Evolutionary conservation across 2,113 vertebrate species (phyloP).

Genomic region (Agelaius phoeniceus): DNA sequence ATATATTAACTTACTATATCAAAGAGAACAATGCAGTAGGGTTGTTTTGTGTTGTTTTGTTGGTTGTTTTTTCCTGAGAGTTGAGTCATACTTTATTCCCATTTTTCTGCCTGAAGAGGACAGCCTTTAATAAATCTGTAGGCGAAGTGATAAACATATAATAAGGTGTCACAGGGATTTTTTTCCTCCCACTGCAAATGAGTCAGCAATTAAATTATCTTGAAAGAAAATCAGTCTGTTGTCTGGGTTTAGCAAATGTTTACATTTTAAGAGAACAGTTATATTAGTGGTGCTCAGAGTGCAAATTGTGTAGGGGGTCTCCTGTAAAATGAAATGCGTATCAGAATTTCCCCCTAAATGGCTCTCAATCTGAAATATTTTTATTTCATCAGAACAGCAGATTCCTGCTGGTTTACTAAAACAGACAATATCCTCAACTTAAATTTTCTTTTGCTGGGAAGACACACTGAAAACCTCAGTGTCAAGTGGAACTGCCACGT

Average conservation of each 20-base stretch:
- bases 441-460: background rate
- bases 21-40: background rate
- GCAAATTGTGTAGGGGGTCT: background rate
- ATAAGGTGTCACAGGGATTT: background rate
- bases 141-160: background rate
- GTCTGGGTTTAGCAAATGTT: background rate
- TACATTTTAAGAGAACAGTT: background rate
- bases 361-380: background rate
- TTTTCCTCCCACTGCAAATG: constrained; percentile 8
- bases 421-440: background rate
- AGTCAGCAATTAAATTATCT: constrained; percentile 48
- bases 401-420: background rate
- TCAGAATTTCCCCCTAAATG: background rate
- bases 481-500: background rate
- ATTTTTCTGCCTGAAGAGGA: background rate
- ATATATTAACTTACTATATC: background rate
- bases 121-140: constrained; percentile 27
- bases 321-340: background rate
- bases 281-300: background rate
- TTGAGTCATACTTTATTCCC: constrained; percentile 24
- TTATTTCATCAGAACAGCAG: background rate
- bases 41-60: background rate
- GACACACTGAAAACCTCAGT: background rate
- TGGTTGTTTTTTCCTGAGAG: background rate
- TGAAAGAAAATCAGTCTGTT: constrained; percentile 13